Conservation (phyloP, 2,797 vertebrate genomes). For the Enteromius trimaculatus region DNA sequence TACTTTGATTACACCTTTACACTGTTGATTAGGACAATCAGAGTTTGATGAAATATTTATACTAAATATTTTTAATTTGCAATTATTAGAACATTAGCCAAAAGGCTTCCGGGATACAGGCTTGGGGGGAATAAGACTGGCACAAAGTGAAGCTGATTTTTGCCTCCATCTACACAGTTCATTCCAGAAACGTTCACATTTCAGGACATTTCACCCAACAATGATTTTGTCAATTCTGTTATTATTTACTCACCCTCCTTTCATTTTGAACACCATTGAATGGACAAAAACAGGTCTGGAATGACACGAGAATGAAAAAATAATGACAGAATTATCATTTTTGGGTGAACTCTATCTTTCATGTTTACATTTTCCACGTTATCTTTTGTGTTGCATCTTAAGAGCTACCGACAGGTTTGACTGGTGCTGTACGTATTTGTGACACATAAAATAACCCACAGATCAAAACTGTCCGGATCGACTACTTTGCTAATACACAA, state of each 20-base stretch:
- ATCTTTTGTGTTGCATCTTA: not conserved
- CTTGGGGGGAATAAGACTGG: not conserved
- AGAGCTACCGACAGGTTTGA: not conserved
- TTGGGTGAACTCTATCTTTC: not conserved
- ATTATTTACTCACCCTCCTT: not conserved
- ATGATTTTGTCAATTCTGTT: not conserved
- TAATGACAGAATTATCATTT: not conserved
- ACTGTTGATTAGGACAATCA: slow-evolving; percentile 31
- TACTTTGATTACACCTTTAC: slow-evolving; percentile 35
- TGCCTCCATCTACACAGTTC: not conserved
- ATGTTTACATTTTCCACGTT: not conserved
- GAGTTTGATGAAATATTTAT: slow-evolving; percentile 29
- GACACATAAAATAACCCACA: slow-evolving; percentile 8
- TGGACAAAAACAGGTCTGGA: not conserved
- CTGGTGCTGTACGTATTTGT: slow-evolving; percentile 11
- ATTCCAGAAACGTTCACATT: not conserved
- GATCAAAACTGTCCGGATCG: not conserved
- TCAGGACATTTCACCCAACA: not conserved
- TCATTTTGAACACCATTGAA: not conserved
- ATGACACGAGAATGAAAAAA: not conserved
- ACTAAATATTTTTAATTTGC: slow-evolving; percentile 31
- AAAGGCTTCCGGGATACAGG: not conserved
- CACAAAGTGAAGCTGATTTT: slow-evolving; percentile 19
- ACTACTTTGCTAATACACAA: slow-evolving; percentile 33
- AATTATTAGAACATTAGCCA: slow-evolving; percentile 25